Conservation (phyloP, 2,797 vertebrate genomes). For the Enteromius thamalakanensis region DNA sequence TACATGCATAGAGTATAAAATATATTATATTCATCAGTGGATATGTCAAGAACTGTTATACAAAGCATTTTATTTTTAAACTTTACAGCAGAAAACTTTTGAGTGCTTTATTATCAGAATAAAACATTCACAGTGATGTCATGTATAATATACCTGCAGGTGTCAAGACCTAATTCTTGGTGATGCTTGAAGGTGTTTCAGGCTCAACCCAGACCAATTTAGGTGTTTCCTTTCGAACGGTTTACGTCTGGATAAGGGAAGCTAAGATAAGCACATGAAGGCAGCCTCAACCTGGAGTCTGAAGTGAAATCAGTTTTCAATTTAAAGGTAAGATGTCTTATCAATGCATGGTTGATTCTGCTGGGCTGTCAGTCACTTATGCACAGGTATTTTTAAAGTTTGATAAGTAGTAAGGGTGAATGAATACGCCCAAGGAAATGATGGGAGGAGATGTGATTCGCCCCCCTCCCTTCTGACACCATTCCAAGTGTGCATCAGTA, state of each 20-base stretch:
- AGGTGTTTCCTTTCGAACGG: neutral
- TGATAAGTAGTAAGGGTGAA: conserved; percentile 40
- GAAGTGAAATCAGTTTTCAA: conserved; percentile 34
- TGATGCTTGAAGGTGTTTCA: neutral
- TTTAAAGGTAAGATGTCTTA: conserved; percentile 37
- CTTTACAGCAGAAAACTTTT: neutral
- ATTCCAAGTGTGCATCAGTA: conserved; percentile 48
- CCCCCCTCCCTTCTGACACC: neutral
- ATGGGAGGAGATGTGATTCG: conserved; percentile 55
- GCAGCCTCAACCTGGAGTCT: neutral
- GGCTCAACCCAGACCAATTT: conserved; percentile 6
- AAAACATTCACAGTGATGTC: neutral
- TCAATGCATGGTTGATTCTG: conserved; percentile 30
- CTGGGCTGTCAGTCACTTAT: conserved; percentile 45
- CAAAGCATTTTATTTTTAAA: conserved; percentile 15
- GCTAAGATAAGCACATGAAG: conserved; percentile 18
- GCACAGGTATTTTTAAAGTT: conserved; percentile 34
- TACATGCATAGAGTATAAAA: too few species aligned
- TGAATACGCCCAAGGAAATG: conserved; percentile 56
- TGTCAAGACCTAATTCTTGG: neutral
- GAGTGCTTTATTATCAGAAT: neutral
- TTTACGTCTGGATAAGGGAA: neutral
- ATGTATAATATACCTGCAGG: neutral
- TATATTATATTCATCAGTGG: neutral
- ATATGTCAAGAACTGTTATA: conserved; percentile 20